Evolutionary conservation across 2,113 vertebrate species (phyloP).

Genomic region (Ictidomys tridecemlineatus): DNA sequence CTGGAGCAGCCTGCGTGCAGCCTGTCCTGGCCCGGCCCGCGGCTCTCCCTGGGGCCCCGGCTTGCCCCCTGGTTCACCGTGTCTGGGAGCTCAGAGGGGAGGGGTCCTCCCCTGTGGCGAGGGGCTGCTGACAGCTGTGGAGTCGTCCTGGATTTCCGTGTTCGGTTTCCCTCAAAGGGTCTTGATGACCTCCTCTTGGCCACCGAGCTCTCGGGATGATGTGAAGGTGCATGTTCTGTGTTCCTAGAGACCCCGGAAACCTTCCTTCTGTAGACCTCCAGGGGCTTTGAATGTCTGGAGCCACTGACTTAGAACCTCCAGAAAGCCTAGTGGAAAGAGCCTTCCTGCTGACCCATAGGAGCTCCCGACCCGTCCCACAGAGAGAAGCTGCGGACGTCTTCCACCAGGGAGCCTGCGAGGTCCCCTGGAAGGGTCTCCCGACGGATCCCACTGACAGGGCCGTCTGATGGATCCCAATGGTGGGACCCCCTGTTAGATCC

Average conservation of each 20-base stretch:
- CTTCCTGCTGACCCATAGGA: neutral
- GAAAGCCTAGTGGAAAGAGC: neutral
- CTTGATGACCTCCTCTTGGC: neutral
- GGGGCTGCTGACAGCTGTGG: rapidly evolving
- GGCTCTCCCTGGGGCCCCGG: rapidly evolving
- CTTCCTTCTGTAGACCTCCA: neutral
- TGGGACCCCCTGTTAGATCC: neutral
- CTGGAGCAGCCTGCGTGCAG: neutral
- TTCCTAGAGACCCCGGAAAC: neutral
- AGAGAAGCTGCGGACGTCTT: too few species aligned
- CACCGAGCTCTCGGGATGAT: neutral
- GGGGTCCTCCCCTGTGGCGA: rapidly evolving
- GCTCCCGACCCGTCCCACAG: too few species aligned
- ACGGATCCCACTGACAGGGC: too few species aligned
- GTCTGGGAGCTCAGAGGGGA: neutral
- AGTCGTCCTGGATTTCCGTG: neutral
- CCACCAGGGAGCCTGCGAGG: too few species aligned
- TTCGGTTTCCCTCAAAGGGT: neutral
- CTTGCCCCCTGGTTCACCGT: neutral
- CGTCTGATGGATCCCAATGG: too few species aligned
- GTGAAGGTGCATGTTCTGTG: neutral
- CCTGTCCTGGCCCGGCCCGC: neutral
- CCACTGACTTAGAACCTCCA: neutral
- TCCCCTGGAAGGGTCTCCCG: too few species aligned
- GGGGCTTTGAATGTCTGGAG: neutral